These are phyloP conservation scores for Tipula lateralis DNA, from an alignment of 2,888 invertebrate species.

Conservation along the genomic window DNA sequence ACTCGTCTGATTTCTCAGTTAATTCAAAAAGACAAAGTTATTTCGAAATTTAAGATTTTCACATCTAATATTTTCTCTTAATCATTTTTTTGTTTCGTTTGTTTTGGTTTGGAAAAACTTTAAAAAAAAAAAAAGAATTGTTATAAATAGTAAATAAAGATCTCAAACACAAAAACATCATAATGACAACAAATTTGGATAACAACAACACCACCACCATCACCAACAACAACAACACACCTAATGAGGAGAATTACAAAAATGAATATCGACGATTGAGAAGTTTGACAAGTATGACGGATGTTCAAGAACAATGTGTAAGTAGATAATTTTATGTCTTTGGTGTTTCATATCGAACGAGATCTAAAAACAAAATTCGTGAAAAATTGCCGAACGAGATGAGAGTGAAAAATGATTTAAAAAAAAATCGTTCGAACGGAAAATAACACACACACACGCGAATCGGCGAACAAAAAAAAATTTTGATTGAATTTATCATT, in stretches of 20 bases:
- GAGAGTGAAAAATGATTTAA: neutral
- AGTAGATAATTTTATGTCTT: slow-evolving; percentile 46
- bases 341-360: neutral
- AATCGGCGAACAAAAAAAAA: neutral
- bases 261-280: slow-evolving; percentile 65
- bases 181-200: neutral
- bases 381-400: neutral
- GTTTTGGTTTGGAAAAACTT: neutral
- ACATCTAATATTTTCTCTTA: neutral
- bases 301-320: slow-evolving; percentile 64
- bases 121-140: neutral
- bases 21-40: slow-evolving; percentile 19
- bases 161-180: neutral
- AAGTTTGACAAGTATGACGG: slow-evolving; percentile 62
- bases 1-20: neutral
- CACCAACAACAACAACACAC: neutral
- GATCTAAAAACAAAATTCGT: neutral
- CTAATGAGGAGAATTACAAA: slow-evolving; percentile 50
- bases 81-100: neutral
- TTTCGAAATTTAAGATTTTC: slow-evolving; percentile 11
- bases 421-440: neutral
- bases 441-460: neutral
- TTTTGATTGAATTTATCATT: neutral
- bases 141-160: neutral
- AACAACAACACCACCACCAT: no score